Conservation (phyloP, 2,888 invertebrate genomes). For the Ellobium chinense region DNA sequence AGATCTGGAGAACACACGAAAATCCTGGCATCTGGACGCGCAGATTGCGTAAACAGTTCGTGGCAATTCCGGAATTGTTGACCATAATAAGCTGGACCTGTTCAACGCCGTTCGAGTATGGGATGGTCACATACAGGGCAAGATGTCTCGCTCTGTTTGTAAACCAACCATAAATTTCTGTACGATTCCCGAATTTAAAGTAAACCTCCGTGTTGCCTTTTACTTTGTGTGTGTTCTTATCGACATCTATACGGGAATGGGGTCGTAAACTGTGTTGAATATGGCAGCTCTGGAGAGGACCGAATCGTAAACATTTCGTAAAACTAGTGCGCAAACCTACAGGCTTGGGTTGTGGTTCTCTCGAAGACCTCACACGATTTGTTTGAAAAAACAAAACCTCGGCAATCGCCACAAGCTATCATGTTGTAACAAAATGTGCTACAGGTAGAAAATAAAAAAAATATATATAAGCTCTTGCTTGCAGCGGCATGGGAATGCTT, state of each 20-base stretch:
- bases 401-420: slow-evolving; percentile 1
- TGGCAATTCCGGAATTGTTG: slow-evolving; percentile 32
- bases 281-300: slow-evolving; percentile 7
- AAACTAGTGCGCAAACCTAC: background rate
- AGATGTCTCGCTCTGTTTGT: slow-evolving; percentile 12
- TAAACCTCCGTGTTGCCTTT: slow-evolving; percentile 22
- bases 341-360: background rate
- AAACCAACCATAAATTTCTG: slow-evolving; percentile 22
- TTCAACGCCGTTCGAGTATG: background rate
- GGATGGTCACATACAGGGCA: slow-evolving; percentile 1
- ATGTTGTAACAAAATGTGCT: slow-evolving; percentile 11
- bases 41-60: slow-evolving; percentile 31
- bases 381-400: slow-evolving; percentile 11
- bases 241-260: background rate
- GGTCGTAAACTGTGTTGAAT: slow-evolving; percentile 17
- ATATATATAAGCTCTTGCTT: no score
- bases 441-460: background rate
- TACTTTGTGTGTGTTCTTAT: slow-evolving; percentile 10
- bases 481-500: no score
- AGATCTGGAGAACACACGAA: slow-evolving; percentile 27
- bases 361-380: slow-evolving; percentile 19
- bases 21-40: slow-evolving; percentile 22
- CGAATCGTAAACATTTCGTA: slow-evolving; percentile 16
- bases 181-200: background rate
- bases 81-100: slow-evolving; percentile 3